A percentile compares a stretch with the other conserved stretches of the same genome.
phyloP scores from a whole-genome alignment of 2,888 invertebrate species.

The Limnephilus lunatus region DNA sequence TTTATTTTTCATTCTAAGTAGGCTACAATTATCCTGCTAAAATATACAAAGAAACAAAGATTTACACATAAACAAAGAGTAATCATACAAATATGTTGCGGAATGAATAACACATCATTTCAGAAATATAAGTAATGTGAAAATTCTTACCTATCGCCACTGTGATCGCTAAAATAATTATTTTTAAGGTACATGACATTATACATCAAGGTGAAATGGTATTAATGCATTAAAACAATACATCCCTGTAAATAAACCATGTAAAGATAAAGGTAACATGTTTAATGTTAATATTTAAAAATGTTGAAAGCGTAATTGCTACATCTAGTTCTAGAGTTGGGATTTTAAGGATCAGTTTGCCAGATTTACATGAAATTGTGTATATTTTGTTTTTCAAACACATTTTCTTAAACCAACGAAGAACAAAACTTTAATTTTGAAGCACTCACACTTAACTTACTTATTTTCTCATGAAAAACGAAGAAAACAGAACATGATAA shows the following conservation, averaged over 20 bases:
- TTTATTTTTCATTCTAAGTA: background rate
- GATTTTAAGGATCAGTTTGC: constrained; percentile 48
- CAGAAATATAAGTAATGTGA: background rate
- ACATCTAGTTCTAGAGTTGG: constrained; percentile 53
- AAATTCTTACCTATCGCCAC: background rate
- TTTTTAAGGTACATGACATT: background rate
- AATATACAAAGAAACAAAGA: background rate
- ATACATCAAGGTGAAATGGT: background rate
- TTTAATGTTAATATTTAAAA: background rate
- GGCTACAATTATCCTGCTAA: background rate
- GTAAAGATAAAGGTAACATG: background rate
- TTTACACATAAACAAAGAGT: background rate
- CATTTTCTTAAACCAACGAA: background rate
- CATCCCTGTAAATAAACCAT: background rate
- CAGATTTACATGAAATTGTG: constrained; percentile 29
- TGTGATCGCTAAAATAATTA: background rate
- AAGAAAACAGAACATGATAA: background rate
- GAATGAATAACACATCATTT: background rate
- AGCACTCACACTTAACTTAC: background rate
- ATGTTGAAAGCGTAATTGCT: constrained; percentile 50
- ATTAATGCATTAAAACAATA: background rate
- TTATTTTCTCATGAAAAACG: too few relatives aligned
- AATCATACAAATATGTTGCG: background rate
- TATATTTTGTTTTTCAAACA: background rate
- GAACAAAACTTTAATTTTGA: background rate